Evolutionary conservation across 2,113 vertebrate species (phyloP).

Genomic region (Barbus barbus): DNA sequence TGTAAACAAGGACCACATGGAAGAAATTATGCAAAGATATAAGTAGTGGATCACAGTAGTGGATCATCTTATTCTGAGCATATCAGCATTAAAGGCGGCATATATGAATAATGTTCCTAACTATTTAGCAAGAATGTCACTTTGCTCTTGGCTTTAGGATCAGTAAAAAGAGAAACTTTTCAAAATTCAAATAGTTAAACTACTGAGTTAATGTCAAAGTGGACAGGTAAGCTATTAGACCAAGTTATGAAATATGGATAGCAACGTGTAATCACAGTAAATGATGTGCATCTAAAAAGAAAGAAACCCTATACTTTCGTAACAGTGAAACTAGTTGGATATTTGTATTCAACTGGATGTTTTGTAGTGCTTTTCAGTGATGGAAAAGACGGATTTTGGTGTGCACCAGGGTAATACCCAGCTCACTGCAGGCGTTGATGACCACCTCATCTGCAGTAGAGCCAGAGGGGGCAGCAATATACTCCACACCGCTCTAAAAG

Average conservation of each 20-base stretch:
- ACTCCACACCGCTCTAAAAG: slow-evolving; percentile 88
- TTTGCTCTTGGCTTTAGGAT: not conserved
- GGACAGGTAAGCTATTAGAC: not conserved
- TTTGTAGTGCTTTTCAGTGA: slow-evolving; percentile 73
- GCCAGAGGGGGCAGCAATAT: slow-evolving; percentile 87
- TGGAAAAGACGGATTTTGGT: slow-evolving; percentile 93
- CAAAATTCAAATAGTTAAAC: not conserved
- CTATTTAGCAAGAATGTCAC: not conserved
- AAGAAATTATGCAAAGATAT: not conserved
- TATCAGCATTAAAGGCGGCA: not conserved
- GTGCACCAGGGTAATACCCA: slow-evolving; percentile 88
- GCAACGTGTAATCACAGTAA: not conserved
- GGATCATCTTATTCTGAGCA: not conserved
- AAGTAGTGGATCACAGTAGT: not conserved
- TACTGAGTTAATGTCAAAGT: not conserved
- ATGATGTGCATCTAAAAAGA: not conserved
- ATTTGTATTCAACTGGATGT: not conserved
- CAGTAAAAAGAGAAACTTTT: not conserved
- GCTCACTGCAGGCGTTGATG: slow-evolving; percentile 88
- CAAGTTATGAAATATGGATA: not conserved
- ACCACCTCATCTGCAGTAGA: slow-evolving; percentile 88
- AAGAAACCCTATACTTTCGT: not conserved
- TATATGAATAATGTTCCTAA: not conserved
- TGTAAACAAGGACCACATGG: too few relatives aligned
- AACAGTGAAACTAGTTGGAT: not conserved